Percentiles rank a stretch among this genome's conserved stretches.
These are phyloP conservation scores for Ornithoptera priamus DNA, from an alignment of 2,888 invertebrate genomes.

Conservation along the genomic window DNA sequence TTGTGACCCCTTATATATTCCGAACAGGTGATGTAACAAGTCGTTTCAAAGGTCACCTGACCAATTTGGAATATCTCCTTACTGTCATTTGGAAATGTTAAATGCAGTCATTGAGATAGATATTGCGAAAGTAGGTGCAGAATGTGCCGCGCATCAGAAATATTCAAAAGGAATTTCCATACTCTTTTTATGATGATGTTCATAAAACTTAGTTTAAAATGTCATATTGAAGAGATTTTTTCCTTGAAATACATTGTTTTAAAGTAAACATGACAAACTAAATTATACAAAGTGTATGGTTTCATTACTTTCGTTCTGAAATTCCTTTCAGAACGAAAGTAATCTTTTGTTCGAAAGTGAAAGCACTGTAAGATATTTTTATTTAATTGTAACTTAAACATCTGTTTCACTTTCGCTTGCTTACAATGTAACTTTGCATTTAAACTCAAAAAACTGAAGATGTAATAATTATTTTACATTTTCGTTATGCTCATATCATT, in stretches of 20 bases:
- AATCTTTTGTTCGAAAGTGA: constrained; percentile 26
- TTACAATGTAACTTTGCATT: constrained; percentile 23
- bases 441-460: constrained; percentile 1
- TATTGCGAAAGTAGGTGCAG: background rate
- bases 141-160: background rate
- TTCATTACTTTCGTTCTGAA: background rate
- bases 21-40: background rate
- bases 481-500: constrained; percentile 1
- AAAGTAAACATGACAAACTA: background rate
- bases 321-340: constrained; percentile 19
- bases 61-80: constrained; percentile 7
- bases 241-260: background rate
- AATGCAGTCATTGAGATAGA: constrained; percentile 1
- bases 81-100: background rate
- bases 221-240: too few species aligned
- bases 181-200: background rate
- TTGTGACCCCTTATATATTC: background rate
- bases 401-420: constrained; percentile 18
- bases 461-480: constrained; percentile 2
- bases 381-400: constrained; percentile 18
- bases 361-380: constrained; percentile 19
- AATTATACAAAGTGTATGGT: background rate
- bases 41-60: constrained; percentile 12
- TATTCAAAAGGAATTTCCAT: background rate
- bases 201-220: too few species aligned